These are phyloP conservation scores for Morpho deidamia DNA, from an alignment of 2,888 invertebrate genomes.

Conservation along the genomic window DNA sequence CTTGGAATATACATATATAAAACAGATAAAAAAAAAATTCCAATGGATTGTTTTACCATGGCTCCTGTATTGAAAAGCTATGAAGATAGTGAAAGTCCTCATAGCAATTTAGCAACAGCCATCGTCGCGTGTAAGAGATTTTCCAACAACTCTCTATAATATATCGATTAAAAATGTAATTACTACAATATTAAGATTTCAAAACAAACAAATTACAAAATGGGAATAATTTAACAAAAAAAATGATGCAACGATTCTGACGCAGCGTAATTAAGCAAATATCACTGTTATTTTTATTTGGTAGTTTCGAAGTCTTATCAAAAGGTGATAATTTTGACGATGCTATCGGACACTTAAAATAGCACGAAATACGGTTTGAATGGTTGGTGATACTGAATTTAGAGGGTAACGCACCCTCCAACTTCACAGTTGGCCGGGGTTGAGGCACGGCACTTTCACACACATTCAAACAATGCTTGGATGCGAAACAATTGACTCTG, in stretches of 20 bases:
- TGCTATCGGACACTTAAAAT: not conserved
- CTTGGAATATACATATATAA: too few species aligned
- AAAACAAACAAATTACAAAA: not conserved
- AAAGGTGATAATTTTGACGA: not conserved
- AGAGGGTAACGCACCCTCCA: constrained; percentile 74
- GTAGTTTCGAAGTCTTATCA: constrained; percentile 1
- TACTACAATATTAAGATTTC: constrained; percentile 2
- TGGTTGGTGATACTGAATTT: constrained; percentile 12
- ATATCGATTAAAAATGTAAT: constrained; percentile 10
- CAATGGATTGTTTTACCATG: constrained; percentile 21
- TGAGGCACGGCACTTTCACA: constrained; percentile 36
- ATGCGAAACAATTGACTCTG: constrained; percentile 17
- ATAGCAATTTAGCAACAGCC: constrained; percentile 19
- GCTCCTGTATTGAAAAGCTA: constrained; percentile 20
- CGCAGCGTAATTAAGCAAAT: constrained; percentile 1
- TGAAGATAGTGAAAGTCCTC: constrained; percentile 54
- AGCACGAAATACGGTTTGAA: constrained; percentile 6
- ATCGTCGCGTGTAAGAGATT: constrained; percentile 33
- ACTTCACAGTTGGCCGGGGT: constrained; percentile 66
- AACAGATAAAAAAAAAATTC: not conserved
- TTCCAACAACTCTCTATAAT: constrained; percentile 25
- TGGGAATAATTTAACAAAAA: not conserved
- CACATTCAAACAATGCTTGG: constrained; percentile 38
- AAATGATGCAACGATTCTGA: not conserved
- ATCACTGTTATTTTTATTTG: not conserved